Percentiles rank a stretch among this genome's conserved stretches.
phyloP scores from a whole-genome alignment of 2,888 invertebrate species.

The Melipona beecheii region DNA sequence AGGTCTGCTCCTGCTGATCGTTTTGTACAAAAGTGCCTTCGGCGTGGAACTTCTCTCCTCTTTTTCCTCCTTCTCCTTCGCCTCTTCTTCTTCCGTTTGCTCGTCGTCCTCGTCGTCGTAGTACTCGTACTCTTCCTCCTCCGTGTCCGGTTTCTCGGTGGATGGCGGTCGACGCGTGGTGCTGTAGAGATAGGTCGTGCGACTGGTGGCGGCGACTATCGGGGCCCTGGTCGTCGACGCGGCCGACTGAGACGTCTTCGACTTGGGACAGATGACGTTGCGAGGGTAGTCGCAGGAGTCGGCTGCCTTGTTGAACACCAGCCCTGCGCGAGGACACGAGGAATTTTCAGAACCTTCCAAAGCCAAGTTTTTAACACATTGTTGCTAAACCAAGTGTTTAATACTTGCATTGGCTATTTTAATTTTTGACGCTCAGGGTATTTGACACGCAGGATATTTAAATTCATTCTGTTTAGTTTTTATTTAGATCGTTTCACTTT shows the following conservation, averaged over 20 bases:
- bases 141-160: slow-evolving; percentile 83
- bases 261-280: slow-evolving; percentile 92
- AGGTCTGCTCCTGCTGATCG: slow-evolving; percentile 77
- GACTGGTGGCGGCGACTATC: slow-evolving; percentile 83
- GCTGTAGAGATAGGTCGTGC: slow-evolving; percentile 83
- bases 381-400: too few relatives aligned
- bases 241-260: slow-evolving; percentile 85
- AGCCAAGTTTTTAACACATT: too few relatives aligned
- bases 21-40: slow-evolving; percentile 79
- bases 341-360: not conserved
- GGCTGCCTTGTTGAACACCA: slow-evolving; percentile 95
- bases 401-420: too few relatives aligned
- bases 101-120: slow-evolving; percentile 85
- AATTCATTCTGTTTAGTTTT: too few relatives aligned
- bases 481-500: too few relatives aligned
- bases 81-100: slow-evolving; percentile 83
- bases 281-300: slow-evolving; percentile 96
- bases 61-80: slow-evolving; percentile 84
- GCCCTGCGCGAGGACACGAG: slow-evolving; percentile 85
- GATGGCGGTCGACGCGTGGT: slow-evolving; percentile 85
- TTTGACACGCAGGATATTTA: too few relatives aligned
- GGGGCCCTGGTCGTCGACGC: slow-evolving; percentile 84
- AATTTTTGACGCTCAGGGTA: too few relatives aligned
- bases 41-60: slow-evolving; percentile 82
- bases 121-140: slow-evolving; percentile 83